These are phyloP conservation scores for Vanacampus margaritifer DNA, from an alignment of 2,113 vertebrate species.

Conservation along the genomic window DNA sequence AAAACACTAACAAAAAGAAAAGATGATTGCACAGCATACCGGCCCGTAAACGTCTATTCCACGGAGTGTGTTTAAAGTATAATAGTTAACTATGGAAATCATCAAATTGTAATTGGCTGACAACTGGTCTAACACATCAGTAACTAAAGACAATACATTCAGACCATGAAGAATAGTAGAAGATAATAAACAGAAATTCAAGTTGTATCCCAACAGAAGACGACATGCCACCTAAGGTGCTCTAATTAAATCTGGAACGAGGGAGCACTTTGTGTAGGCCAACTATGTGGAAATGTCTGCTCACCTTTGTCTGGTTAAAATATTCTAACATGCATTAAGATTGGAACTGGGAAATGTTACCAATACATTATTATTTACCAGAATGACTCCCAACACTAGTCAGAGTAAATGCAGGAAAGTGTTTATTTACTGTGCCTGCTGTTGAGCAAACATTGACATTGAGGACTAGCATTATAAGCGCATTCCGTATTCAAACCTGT, in stretches of 20 bases:
- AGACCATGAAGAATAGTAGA: too few species aligned
- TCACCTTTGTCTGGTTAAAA: conserved; percentile 35
- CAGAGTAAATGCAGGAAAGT: conserved; percentile 43
- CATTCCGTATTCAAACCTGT: conserved; percentile 41
- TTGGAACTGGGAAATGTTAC: background rate
- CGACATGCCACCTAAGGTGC: background rate
- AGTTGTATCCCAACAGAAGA: too few species aligned
- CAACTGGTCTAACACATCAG: too few species aligned
- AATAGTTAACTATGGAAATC: too few species aligned
- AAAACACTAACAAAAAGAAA: too few species aligned
- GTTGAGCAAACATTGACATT: conserved; percentile 43
- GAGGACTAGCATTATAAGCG: conserved; percentile 61
- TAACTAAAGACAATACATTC: too few species aligned
- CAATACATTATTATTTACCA: background rate
- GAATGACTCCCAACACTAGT: conserved; percentile 19
- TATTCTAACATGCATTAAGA: background rate
- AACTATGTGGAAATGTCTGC: conserved; percentile 20
- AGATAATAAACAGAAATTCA: too few species aligned
- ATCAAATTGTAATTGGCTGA: too few species aligned
- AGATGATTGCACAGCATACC: too few species aligned
- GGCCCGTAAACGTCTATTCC: too few species aligned
- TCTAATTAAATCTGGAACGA: background rate
- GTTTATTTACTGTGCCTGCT: conserved; percentile 42
- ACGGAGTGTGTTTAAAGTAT: too few species aligned
- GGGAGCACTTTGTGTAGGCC: background rate